Percentiles rank a stretch among this genome's conserved stretches.
Evolutionary conservation across 2,888 invertebrate genomes (phyloP).

Genomic region (Lamproptera curius): DNA sequence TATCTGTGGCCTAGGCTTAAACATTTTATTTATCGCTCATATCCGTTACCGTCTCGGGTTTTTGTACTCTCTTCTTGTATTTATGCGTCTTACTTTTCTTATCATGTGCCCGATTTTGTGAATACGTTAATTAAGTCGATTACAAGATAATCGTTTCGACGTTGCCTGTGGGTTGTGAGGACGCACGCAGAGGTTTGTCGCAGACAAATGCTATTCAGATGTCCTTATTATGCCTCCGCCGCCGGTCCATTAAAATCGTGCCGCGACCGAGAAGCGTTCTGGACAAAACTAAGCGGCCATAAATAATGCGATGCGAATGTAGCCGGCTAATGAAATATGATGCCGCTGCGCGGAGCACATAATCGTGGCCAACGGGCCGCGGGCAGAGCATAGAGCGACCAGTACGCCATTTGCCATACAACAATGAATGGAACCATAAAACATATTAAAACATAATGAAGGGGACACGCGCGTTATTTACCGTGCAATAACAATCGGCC

Average conservation of each 20-base stretch:
- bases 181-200: not conserved
- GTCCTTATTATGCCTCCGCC: conserved; percentile 51
- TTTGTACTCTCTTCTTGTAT: too few species aligned
- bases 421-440: conserved; percentile 18
- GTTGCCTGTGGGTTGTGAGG: too few species aligned
- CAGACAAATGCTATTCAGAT: conserved; percentile 55
- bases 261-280: conserved; percentile 54
- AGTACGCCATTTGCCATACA: conserved; percentile 7
- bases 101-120: too few species aligned
- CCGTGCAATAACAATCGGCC: not conserved
- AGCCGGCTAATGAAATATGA: conserved; percentile 71
- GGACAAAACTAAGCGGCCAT: conserved; percentile 62
- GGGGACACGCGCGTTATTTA: conserved; percentile 1
- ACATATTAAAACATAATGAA: conserved; percentile 13
- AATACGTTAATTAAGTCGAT: too few species aligned
- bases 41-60: too few species aligned
- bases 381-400: too few species aligned
- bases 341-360: conserved; percentile 48
- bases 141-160: too few species aligned
- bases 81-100: too few species aligned
- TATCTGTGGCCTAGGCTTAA: not conserved
- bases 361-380: conserved; percentile 40
- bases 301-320: conserved; percentile 63
- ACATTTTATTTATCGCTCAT: not conserved
- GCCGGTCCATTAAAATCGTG: conserved; percentile 45